Evolutionary conservation across 2,113 vertebrate genomes (phyloP).

Genomic region (Sarotherodon lohbergeri): DNA sequence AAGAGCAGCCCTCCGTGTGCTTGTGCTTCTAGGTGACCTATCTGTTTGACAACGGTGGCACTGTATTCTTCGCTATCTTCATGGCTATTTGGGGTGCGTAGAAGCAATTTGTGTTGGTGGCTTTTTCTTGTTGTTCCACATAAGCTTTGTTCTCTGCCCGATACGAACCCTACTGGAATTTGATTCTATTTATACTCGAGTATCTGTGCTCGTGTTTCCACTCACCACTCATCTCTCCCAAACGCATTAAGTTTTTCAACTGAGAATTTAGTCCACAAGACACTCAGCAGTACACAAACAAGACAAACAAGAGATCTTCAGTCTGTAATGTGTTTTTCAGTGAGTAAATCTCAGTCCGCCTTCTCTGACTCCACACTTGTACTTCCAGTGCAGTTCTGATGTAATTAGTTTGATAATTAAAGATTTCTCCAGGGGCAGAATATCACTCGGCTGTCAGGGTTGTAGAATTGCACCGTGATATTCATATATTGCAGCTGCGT

Average conservation of each 20-base stretch:
- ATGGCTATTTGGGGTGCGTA: constrained; percentile 80
- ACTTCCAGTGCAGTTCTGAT: neutral
- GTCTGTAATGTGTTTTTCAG: neutral
- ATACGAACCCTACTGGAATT: constrained; percentile 6
- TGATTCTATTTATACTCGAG: constrained; percentile 21
- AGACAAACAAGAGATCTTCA: neutral
- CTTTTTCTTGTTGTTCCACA: neutral
- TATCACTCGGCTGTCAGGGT: neutral
- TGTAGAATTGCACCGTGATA: neutral
- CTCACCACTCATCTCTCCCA: constrained; percentile 15
- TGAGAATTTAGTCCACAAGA: constrained; percentile 2
- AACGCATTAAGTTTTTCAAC: constrained; percentile 32
- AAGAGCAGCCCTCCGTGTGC: neutral
- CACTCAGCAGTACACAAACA: neutral
- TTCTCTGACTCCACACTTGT: neutral
- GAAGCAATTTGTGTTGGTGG: neutral
- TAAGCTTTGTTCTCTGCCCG: neutral
- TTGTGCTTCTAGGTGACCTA: constrained; percentile 70
- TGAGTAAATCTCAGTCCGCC: constrained; percentile 5
- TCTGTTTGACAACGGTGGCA: constrained; percentile 78
- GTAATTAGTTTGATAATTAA: constrained; percentile 54
- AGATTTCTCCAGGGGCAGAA: constrained; percentile 5
- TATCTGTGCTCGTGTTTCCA: neutral
- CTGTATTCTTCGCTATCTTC: constrained; percentile 79
- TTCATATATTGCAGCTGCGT: neutral